Evolutionary conservation across 2,888 invertebrate genomes (phyloP).

Genomic region (Pinctada fucata): DNA sequence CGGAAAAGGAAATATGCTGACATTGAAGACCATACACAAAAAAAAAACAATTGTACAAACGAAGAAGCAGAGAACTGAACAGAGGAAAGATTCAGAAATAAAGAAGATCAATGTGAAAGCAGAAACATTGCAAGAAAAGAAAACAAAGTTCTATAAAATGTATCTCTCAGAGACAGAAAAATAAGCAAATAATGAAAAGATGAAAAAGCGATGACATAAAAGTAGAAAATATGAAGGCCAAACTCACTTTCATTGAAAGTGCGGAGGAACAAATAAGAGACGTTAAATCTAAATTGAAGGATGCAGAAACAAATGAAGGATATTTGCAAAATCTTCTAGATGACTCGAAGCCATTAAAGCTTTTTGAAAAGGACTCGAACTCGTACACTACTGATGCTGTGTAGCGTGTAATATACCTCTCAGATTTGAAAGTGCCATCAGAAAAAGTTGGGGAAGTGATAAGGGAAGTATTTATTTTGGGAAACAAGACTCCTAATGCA

Average conservation of each 20-base stretch:
- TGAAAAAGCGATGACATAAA: background rate
- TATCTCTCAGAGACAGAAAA: too few species aligned
- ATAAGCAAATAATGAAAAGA: too few species aligned
- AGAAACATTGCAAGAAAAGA: too few species aligned
- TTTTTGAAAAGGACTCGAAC: too few species aligned
- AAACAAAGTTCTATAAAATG: too few species aligned
- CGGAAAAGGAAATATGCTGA: too few species aligned
- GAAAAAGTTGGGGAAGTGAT: slow-evolving; percentile 44
- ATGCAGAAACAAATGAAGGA: background rate
- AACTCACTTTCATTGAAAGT: background rate
- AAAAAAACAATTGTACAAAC: too few species aligned
- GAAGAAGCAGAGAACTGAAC: too few species aligned
- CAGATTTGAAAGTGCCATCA: slow-evolving; percentile 40
- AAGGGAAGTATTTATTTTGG: slow-evolving; percentile 27
- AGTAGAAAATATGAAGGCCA: background rate
- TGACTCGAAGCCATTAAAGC: background rate
- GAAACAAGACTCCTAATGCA: slow-evolving; percentile 33
- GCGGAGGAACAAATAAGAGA: too few species aligned
- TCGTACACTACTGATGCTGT: slow-evolving; percentile 1
- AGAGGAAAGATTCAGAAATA: too few species aligned
- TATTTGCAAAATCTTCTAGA: slow-evolving; percentile 10
- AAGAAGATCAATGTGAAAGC: too few species aligned
- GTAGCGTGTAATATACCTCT: slow-evolving; percentile 40
- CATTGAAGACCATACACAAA: too few species aligned
- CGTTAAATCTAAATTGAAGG: background rate